A percentile compares a stretch with the other conserved stretches of the same genome.
Evolutionary conservation across 2,797 vertebrate genomes (phyloP).

Genomic region (Halcyon leucocephala): DNA sequence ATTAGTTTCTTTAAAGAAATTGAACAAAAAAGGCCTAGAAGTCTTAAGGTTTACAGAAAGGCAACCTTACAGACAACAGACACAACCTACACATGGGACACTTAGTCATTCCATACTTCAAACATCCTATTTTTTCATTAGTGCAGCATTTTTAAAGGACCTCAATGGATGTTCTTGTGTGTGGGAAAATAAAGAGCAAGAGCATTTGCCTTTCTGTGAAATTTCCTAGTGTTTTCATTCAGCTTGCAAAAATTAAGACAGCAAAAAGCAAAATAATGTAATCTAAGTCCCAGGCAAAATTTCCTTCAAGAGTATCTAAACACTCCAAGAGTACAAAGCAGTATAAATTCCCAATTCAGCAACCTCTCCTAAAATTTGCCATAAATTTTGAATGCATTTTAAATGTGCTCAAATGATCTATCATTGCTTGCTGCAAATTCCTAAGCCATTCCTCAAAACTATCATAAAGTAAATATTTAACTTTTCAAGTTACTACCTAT

Average conservation of each 20-base stretch:
- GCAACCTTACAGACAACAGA: not conserved
- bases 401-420: not conserved
- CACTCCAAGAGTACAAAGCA: not conserved
- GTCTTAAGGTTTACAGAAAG: not conserved
- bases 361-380: not conserved
- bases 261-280: not conserved
- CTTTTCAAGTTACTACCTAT: not conserved
- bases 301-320: not conserved
- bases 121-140: not conserved
- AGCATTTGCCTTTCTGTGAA: not conserved
- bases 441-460: not conserved
- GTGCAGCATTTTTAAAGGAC: not conserved
- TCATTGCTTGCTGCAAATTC: not conserved
- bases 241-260: not conserved
- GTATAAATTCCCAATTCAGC: not conserved
- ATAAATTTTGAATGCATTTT: not conserved
- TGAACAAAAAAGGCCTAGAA: not conserved
- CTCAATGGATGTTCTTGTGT: fast-evolving
- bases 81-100: not conserved
- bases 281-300: not conserved
- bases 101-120: not conserved
- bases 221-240: not conserved
- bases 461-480: not conserved
- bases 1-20: not conserved
- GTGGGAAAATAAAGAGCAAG: not conserved